Evolutionary conservation across 2,888 invertebrate species (phyloP).

Genomic region (Drosophila differens): DNA sequence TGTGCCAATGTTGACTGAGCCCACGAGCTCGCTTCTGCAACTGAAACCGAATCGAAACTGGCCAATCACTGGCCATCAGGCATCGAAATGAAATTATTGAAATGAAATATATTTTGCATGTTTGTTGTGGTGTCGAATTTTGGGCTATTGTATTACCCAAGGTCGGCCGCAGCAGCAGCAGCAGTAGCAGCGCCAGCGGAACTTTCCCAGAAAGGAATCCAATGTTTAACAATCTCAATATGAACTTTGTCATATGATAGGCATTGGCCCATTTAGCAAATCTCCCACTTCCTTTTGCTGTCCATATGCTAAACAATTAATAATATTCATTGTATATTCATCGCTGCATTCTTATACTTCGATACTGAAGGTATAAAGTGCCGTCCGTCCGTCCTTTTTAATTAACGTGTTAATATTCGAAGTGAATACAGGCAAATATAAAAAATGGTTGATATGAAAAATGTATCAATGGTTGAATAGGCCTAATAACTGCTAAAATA

Average conservation of each 20-base stretch:
- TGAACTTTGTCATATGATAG: slow-evolving; percentile 42
- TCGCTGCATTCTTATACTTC: too few species aligned
- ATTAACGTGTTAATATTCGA: too few species aligned
- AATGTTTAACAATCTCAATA: slow-evolving; percentile 45
- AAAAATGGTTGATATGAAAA: too few species aligned
- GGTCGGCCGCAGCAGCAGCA: slow-evolving; percentile 10
- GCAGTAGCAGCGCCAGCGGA: neutral
- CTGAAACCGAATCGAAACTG: slow-evolving; percentile 32
- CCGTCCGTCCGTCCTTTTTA: too few species aligned
- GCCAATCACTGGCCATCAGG: slow-evolving; percentile 39
- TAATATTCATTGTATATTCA: neutral
- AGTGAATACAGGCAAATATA: too few species aligned
- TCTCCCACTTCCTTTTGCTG: neutral
- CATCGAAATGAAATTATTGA: slow-evolving; percentile 66
- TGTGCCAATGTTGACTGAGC: slow-evolving; percentile 72
- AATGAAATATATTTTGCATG: slow-evolving; percentile 61
- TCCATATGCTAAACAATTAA: slow-evolving; percentile 18
- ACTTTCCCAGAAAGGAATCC: slow-evolving; percentile 21
- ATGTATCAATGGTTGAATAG: neutral
- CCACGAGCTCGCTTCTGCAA: slow-evolving; percentile 58
- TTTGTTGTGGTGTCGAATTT: slow-evolving; percentile 67
- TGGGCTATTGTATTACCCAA: slow-evolving; percentile 65
- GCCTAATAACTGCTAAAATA: neutral
- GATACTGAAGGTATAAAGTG: too few species aligned
- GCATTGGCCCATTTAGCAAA: neutral